Conservation (phyloP, 2,888 invertebrate genomes). For the Sarcophaga rosellei region DNA sequence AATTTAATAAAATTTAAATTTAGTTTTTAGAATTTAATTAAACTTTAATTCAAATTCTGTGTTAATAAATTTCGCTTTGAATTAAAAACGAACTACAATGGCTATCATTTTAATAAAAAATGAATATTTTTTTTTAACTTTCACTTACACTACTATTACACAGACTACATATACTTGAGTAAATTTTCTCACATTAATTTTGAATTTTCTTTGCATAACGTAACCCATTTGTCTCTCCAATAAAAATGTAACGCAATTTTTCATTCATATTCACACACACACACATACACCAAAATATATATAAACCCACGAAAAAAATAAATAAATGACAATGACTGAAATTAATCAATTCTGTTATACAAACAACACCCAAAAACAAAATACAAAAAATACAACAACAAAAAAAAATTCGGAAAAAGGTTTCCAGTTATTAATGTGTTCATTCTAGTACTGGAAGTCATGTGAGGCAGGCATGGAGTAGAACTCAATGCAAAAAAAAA, state of each 20-base stretch:
- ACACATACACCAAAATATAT: background rate
- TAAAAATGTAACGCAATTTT: conserved; percentile 72
- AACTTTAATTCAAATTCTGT: too few relatives aligned
- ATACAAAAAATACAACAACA: background rate
- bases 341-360: background rate
- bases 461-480: background rate
- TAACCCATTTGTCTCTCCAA: conserved; percentile 58
- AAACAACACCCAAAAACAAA: conserved; percentile 33
- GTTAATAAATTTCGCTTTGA: too few relatives aligned
- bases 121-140: too few relatives aligned
- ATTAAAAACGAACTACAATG: too few relatives aligned
- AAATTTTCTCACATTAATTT: conserved; percentile 55
- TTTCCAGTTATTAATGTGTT: conserved; percentile 60
- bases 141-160: too few relatives aligned
- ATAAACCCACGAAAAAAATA: background rate
- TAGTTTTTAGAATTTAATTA: too few relatives aligned
- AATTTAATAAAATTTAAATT: too few relatives aligned
- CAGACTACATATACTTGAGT: background rate
- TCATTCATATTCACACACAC: conserved; percentile 54
- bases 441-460: conserved; percentile 51
- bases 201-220: background rate
- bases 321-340: conserved; percentile 23
- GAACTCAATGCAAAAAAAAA: conserved; percentile 26
- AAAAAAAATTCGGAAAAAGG: background rate
- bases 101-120: too few relatives aligned